Evolutionary conservation across 2,113 vertebrate genomes (phyloP).

Genomic region (Ranitomeya variabilis): DNA sequence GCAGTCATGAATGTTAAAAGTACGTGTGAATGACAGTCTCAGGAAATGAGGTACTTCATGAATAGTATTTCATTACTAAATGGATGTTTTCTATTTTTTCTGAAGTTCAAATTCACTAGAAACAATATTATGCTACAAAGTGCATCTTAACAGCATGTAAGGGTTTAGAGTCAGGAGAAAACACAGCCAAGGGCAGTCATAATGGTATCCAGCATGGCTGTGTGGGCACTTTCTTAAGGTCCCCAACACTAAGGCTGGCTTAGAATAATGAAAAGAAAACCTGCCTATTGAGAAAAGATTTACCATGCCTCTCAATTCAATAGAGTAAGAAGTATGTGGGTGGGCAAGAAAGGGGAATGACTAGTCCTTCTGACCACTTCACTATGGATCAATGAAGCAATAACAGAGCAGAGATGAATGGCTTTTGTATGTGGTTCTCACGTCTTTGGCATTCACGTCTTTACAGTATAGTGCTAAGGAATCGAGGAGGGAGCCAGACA

Average conservation of each 20-base stretch:
- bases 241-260: not conserved
- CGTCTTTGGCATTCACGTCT: not conserved
- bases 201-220: not conserved
- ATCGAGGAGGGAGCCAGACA: not conserved
- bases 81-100: not conserved
- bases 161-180: not conserved
- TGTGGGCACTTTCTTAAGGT: not conserved
- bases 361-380: slow-evolving; percentile 10
- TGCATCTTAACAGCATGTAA: not conserved
- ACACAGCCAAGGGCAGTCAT: not conserved
- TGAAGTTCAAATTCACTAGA: not conserved
- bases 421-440: slow-evolving; percentile 7
- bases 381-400: not conserved
- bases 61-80: not conserved
- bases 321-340: slow-evolving; percentile 10
- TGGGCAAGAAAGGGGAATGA: not conserved
- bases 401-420: not conserved
- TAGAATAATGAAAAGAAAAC: slow-evolving; percentile 3
- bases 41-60: not conserved
- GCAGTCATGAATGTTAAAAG: not conserved
- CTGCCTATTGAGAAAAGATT: not conserved
- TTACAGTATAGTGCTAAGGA: not conserved
- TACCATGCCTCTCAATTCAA: not conserved
- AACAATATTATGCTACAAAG: not conserved
- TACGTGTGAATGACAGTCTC: not conserved